A percentile compares a stretch with the other conserved stretches of the same genome.
These are phyloP conservation scores for Penaeus chinensis DNA, from an alignment of 1,140 invertebrate genomes.

Conservation along the genomic window DNA sequence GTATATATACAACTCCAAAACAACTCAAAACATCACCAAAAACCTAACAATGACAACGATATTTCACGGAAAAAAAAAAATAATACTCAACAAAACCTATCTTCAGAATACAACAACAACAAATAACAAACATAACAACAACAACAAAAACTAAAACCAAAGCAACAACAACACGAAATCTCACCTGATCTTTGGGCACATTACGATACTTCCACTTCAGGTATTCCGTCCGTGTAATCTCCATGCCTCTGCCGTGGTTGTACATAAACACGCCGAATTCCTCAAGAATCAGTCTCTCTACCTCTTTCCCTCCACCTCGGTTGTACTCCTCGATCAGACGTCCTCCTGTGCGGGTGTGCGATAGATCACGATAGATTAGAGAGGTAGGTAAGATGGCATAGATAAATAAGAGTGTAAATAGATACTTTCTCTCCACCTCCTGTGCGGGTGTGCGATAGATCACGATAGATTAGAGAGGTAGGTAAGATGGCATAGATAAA, in stretches of 20 bases:
- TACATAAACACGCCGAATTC: slow-evolving; percentile 92
- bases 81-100: not conserved
- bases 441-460: slow-evolving; percentile 33
- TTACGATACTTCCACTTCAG: slow-evolving; percentile 93
- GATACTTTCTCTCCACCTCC: slow-evolving; percentile 71
- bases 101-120: not conserved
- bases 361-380: too few species aligned
- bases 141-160: not conserved
- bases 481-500: too few species aligned
- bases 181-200: slow-evolving; percentile 76
- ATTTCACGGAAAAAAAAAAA: not conserved
- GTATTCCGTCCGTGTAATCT: slow-evolving; percentile 91
- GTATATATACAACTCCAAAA: too few species aligned
- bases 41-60: too few species aligned
- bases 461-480: too few species aligned
- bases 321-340: slow-evolving; percentile 79
- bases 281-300: slow-evolving; percentile 87
- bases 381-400: too few species aligned
- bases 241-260: slow-evolving; percentile 85
- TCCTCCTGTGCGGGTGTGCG: slow-evolving; percentile 68
- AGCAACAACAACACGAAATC: not conserved
- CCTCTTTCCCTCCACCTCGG: slow-evolving; percentile 74
- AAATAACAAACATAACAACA: not conserved
- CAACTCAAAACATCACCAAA: too few species aligned
- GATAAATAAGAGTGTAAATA: too few species aligned